phyloP scores from a whole-genome alignment of 2,888 invertebrate genomes.

The Andrena hattorfiana region DNA sequence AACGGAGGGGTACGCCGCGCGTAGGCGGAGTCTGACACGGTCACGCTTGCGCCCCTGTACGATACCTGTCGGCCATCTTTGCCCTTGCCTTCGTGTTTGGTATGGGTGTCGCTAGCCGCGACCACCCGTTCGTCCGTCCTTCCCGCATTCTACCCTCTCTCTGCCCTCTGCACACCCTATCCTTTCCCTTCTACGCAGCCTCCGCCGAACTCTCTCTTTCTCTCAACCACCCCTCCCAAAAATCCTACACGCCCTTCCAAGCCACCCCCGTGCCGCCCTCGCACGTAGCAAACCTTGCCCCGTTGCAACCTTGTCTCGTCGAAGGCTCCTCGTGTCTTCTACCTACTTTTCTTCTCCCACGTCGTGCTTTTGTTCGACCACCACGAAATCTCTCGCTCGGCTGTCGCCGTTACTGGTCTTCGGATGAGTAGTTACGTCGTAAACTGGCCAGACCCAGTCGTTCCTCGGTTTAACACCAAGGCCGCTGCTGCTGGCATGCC shows the following conservation, averaged over 20 bases:
- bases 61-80: slow-evolving; percentile 80
- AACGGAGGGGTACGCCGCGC: slow-evolving; percentile 50
- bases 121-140: slow-evolving; percentile 77
- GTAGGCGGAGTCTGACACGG: slow-evolving; percentile 64
- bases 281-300: slow-evolving; percentile 43
- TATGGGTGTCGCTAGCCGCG: slow-evolving; percentile 80
- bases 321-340: slow-evolving; percentile 58
- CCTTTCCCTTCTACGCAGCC: neutral
- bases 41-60: slow-evolving; percentile 77
- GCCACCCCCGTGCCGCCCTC: slow-evolving; percentile 35
- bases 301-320: slow-evolving; percentile 56
- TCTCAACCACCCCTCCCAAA: slow-evolving; percentile 12
- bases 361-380: slow-evolving; percentile 59
- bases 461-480: slow-evolving; percentile 39
- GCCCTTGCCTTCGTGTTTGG: slow-evolving; percentile 72
- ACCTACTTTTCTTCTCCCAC: slow-evolving; percentile 63
- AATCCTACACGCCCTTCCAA: slow-evolving; percentile 53
- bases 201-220: slow-evolving; percentile 22
- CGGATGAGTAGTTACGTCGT: slow-evolving; percentile 56
- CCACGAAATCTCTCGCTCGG: slow-evolving; percentile 63
- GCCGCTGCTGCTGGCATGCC: slow-evolving; percentile 7
- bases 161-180: slow-evolving; percentile 5
- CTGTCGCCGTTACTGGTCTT: slow-evolving; percentile 40
- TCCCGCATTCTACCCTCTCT: slow-evolving; percentile 63
- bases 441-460: slow-evolving; percentile 45